A percentile compares a stretch with the other conserved stretches of the same genome.
phyloP scores from a whole-genome alignment of 2,113 vertebrate species.

The Saccopteryx leptura region DNA sequence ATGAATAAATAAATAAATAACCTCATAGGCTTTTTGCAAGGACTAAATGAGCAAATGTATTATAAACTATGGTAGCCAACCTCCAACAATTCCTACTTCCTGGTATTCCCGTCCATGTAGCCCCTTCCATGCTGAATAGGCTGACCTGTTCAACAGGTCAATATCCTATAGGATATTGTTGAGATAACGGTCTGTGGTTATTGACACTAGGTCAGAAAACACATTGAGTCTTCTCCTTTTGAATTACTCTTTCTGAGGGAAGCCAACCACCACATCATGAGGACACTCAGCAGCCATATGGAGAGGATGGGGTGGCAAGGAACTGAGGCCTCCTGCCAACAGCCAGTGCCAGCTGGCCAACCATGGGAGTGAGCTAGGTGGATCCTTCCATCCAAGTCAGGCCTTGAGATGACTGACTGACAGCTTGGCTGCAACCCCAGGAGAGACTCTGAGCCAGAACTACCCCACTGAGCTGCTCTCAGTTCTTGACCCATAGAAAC shows the following conservation, averaged over 20 bases:
- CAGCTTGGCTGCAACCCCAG: neutral
- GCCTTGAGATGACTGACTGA: neutral
- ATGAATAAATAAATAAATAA: neutral
- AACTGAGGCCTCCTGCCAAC: neutral
- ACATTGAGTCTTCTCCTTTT: neutral
- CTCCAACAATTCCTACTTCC: neutral
- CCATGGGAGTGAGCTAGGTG: neutral
- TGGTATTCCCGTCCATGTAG: neutral
- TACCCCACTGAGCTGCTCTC: neutral
- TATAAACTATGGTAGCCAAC: neutral
- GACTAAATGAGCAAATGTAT: neutral
- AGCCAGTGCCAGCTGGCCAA: neutral
- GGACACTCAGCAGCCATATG: neutral
- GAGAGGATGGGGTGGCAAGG: neutral
- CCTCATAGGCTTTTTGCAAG: neutral
- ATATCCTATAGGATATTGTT: neutral
- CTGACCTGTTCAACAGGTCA: too few relatives aligned
- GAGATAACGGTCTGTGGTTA: neutral
- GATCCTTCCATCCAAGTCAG: neutral
- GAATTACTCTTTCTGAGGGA: neutral
- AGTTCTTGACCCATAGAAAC: neutral
- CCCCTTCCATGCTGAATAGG: fast-evolving
- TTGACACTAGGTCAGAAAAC: neutral
- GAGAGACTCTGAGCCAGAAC: neutral
- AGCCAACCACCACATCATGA: neutral